Evolutionary conservation across 2,113 vertebrate genomes (phyloP).

Genomic region (Ailurus styani): DNA sequence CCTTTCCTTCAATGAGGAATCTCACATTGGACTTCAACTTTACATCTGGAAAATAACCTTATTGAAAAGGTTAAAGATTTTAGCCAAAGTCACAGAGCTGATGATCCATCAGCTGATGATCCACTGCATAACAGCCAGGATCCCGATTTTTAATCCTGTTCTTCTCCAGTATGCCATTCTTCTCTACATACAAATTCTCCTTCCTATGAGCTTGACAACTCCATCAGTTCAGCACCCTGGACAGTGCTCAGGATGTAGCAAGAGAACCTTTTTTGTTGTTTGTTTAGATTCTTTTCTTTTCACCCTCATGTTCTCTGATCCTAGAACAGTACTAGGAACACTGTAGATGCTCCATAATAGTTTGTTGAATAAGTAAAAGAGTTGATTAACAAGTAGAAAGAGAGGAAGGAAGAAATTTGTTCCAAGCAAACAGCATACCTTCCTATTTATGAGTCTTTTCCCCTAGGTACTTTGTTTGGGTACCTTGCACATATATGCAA

Average conservation of each 20-base stretch:
- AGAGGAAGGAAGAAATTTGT: not conserved
- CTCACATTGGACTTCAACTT: not conserved
- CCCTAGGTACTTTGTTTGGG: not conserved
- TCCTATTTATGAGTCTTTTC: not conserved
- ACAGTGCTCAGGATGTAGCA: fast-evolving
- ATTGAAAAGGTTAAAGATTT: not conserved
- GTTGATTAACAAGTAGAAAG: not conserved
- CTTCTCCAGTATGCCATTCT: not conserved
- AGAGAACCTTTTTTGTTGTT: fast-evolving
- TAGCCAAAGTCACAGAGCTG: not conserved
- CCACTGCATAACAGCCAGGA: not conserved
- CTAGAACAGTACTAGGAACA: not conserved
- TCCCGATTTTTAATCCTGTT: not conserved
- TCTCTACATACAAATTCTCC: not conserved
- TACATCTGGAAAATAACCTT: not conserved
- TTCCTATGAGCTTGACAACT: not conserved
- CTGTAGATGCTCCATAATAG: not conserved
- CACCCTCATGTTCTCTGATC: not conserved
- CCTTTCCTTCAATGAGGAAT: not conserved
- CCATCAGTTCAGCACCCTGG: not conserved
- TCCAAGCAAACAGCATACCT: not conserved
- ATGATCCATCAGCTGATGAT: not conserved
- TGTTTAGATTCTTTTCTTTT: not conserved
- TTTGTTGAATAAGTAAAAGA: not conserved
- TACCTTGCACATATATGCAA: not conserved